Conservation (phyloP, 2,797 vertebrate genomes). For the Poecilia picta region DNA sequence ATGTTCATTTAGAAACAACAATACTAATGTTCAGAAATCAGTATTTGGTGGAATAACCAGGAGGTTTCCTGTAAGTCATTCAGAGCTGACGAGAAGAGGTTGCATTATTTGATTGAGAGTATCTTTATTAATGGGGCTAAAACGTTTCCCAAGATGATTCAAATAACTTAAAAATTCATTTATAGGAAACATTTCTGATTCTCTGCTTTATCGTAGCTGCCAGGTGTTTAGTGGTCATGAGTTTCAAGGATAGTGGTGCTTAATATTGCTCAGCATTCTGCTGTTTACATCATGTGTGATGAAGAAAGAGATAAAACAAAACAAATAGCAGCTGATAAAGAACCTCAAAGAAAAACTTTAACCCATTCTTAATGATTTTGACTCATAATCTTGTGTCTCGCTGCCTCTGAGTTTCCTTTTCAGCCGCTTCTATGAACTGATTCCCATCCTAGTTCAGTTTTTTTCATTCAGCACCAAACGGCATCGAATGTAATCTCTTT, state of each 20-base stretch:
- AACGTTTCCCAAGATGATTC: background rate
- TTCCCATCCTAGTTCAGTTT: background rate
- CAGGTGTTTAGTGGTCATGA: background rate
- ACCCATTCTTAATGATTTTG: too few relatives aligned
- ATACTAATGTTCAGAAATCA: too few relatives aligned
- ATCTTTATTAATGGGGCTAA: background rate
- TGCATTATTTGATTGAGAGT: background rate
- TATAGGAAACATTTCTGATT: background rate
- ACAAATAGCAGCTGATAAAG: background rate
- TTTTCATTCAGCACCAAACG: background rate
- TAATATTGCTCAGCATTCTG: background rate
- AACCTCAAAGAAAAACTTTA: too few relatives aligned
- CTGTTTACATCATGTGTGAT: background rate
- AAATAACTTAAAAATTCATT: background rate
- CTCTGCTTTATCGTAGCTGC: background rate
- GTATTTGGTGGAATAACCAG: too few relatives aligned
- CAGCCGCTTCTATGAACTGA: background rate
- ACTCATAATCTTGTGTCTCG: background rate
- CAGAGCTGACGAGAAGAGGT: background rate
- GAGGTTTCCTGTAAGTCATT: background rate
- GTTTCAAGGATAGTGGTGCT: background rate
- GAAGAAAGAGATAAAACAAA: background rate
- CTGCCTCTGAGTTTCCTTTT: background rate
- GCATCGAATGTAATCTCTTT: background rate
- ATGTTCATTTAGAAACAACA: too few relatives aligned